Base-by-base conservation (phyloP, 2,113 vertebrate genomes). In the Amphiprion percula region DNA sequence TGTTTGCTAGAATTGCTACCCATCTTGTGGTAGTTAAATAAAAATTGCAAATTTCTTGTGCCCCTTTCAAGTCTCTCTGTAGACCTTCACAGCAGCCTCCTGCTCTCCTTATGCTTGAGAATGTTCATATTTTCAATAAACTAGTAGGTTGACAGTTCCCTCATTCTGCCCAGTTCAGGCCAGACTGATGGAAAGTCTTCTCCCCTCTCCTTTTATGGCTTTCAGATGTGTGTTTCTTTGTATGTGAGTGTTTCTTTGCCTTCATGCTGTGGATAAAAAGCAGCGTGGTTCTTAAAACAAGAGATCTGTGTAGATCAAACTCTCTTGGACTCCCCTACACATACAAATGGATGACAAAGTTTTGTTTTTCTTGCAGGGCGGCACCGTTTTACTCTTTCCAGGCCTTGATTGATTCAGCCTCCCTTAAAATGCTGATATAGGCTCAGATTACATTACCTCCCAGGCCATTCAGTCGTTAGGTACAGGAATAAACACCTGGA, bases 201-300 rank as follows among this genome's bases (percentile, higher is more conserved):
- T 65, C 10, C 49, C 60, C 49, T 60, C 21, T 70, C 55, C n/a
- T 46, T 87, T 90, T 79, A 87, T 88, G 66, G 72, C 83, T 87
- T 86, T 84, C 87, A 88, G 77, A 85, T 85, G 85, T 87, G 76
- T 74, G 74, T 77, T 73, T 83, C 10, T 64, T 54, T 71, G 74
- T 52, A n/a, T 80, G 19, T 56, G 76, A 75, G 59, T 83, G 72
- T 72, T 68, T 62, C 28, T 73, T 54, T 60, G 55, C 68, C 77
- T 77, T 83, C 87, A 81, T 4, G 50, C 86, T 85, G 80, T 88
- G 79, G 71, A 71, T 71, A 71, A 75, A 83, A 80, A 88, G 71
- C 84, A 83, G 82, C 82, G 59, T 70, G 82, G 73, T 62, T 67
- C 80, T 68, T 0, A n/a, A 26, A 41, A 46, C 74, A 75, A 80